Conservation (phyloP, 2,113 vertebrate genomes). For the Cinclus mexicanus region DNA sequence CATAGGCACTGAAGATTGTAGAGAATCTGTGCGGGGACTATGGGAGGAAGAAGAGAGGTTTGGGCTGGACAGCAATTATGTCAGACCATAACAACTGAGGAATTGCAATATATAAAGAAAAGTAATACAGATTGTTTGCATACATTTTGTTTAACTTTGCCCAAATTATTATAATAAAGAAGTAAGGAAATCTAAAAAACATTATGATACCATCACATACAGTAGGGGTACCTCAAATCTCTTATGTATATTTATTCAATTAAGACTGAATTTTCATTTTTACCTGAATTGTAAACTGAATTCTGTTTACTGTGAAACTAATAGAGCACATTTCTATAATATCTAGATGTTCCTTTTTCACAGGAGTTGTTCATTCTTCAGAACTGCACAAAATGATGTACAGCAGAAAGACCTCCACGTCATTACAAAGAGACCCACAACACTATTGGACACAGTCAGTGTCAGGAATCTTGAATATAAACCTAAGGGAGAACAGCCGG, state of each 20-base stretch:
- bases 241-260: not conserved
- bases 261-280: not conserved
- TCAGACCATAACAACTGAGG: not conserved
- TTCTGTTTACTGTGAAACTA: not conserved
- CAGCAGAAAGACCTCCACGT: not conserved
- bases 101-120: not conserved
- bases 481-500: not conserved
- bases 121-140: not conserved
- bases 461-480: not conserved
- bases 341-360: not conserved
- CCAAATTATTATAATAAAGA: not conserved
- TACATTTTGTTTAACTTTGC: not conserved
- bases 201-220: not conserved
- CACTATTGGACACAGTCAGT: not conserved
- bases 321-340: not conserved
- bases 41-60: not conserved
- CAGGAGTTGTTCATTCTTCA: not conserved
- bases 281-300: not conserved
- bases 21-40: not conserved
- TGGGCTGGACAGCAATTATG: not conserved
- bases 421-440: not conserved
- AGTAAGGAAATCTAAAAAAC: not conserved
- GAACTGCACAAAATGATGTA: not conserved
- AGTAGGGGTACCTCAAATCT: not conserved
- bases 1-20: not conserved